Percentiles rank a stretch among this genome's conserved stretches.
Conservation (phyloP, 2,888 invertebrate genomes). For the Hyposoter dolosus region DNA sequence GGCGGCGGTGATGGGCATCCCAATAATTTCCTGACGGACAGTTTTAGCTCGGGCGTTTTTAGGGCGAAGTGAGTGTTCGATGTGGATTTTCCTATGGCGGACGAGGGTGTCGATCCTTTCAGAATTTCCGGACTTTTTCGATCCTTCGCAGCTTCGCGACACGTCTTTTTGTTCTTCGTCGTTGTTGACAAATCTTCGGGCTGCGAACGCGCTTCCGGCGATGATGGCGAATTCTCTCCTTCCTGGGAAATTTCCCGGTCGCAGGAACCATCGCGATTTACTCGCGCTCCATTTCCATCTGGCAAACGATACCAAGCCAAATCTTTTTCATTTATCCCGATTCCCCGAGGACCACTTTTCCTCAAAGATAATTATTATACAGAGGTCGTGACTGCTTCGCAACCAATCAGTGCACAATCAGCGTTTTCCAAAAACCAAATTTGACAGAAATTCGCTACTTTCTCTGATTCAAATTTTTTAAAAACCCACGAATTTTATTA, state of each 20-base stretch:
- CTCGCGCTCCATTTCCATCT: conserved; percentile 70
- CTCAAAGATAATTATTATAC: background rate
- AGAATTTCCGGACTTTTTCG: conserved; percentile 53
- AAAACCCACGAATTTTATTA: background rate
- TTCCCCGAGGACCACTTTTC: background rate
- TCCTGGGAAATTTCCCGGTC: conserved; percentile 71
- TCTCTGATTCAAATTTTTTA: background rate
- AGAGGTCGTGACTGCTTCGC: background rate
- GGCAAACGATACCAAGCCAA: conserved; percentile 46
- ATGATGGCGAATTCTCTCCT: conserved; percentile 70
- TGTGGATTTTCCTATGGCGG: conserved; percentile 24
- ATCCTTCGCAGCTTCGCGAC: conserved; percentile 20
- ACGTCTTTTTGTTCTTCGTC: conserved; percentile 71
- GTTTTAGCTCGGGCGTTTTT: conserved; percentile 80
- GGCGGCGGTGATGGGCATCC: conserved; percentile 82
- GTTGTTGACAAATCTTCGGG: conserved; percentile 81
- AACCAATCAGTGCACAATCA: conserved; percentile 2
- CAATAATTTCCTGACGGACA: conserved; percentile 81
- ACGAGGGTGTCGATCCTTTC: conserved; percentile 4
- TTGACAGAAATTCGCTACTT: background rate
- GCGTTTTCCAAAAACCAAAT: background rate
- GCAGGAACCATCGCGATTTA: conserved; percentile 62
- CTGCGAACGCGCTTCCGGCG: conserved; percentile 79
- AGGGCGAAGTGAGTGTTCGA: conserved; percentile 38
- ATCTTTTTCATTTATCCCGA: conserved; percentile 13